Evolutionary conservation across 2,888 invertebrate genomes (phyloP).

Genomic region (Cremastinae sp.): DNA sequence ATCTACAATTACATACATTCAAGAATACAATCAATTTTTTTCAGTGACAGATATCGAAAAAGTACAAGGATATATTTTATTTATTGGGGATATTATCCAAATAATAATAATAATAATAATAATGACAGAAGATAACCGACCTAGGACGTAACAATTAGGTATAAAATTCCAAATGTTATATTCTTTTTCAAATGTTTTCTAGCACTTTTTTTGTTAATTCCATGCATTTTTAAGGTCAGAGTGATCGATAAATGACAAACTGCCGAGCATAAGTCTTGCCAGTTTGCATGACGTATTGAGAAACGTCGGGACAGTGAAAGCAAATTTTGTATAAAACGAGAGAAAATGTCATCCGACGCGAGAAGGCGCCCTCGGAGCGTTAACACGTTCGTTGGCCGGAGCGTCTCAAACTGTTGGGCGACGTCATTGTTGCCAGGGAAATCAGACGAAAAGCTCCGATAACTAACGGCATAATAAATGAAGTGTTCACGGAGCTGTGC

Average conservation of each 20-base stretch:
- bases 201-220: no score
- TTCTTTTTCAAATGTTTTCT: no score
- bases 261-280: constrained; percentile 59
- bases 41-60: no score
- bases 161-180: no score
- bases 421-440: constrained; percentile 80
- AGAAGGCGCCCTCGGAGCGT: constrained; percentile 64
- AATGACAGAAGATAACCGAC: no score
- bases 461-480: constrained; percentile 81
- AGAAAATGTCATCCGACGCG: constrained; percentile 67
- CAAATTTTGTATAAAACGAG: constrained; percentile 66
- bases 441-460: constrained; percentile 81
- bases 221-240: neutral
- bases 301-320: constrained; percentile 68
- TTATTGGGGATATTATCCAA: no score
- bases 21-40: no score
- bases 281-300: constrained; percentile 74
- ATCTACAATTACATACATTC: no score
- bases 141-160: no score
- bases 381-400: constrained; percentile 2
- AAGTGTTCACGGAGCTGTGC: constrained; percentile 75
- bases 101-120: no score
- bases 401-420: constrained; percentile 67
- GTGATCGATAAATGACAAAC: neutral
- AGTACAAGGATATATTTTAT: no score